Conservation (phyloP, 2,113 vertebrate species). For the Notothenia coriiceps region DNA sequence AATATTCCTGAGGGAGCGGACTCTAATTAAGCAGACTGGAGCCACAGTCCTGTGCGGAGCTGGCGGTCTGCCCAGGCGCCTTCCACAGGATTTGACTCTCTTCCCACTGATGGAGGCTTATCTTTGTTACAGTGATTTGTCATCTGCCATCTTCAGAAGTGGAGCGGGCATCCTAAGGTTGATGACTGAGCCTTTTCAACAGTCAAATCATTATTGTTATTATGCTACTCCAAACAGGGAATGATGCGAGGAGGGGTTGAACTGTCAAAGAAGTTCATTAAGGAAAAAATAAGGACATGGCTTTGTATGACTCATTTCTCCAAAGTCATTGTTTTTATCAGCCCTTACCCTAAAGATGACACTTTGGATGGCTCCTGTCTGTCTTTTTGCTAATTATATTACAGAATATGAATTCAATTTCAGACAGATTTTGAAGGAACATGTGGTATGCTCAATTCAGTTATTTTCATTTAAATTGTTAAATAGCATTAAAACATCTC, state of each 20-base stretch:
- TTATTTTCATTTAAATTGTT: background rate
- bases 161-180: constrained; percentile 48
- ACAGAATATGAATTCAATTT: too few species aligned
- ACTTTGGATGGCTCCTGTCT: background rate
- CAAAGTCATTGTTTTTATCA: background rate
- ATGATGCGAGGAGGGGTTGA: constrained; percentile 38
- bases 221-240: constrained; percentile 11
- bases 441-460: too few species aligned
- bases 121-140: constrained; percentile 66
- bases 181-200: constrained; percentile 57
- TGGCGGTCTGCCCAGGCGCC: constrained; percentile 70
- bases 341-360: background rate
- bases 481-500: background rate
- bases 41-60: constrained; percentile 61
- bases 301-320: constrained; percentile 4
- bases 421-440: too few species aligned
- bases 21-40: constrained; percentile 79
- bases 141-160: constrained; percentile 54
- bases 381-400: background rate
- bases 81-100: constrained; percentile 70
- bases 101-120: constrained; percentile 58
- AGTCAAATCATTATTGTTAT: constrained; percentile 54
- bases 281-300: constrained; percentile 19
- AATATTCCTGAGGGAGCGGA: constrained; percentile 70
- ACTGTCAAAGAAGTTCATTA: constrained; percentile 16